Conservation (phyloP, 2,797 vertebrate genomes). For the Phalanger gymnotis region DNA sequence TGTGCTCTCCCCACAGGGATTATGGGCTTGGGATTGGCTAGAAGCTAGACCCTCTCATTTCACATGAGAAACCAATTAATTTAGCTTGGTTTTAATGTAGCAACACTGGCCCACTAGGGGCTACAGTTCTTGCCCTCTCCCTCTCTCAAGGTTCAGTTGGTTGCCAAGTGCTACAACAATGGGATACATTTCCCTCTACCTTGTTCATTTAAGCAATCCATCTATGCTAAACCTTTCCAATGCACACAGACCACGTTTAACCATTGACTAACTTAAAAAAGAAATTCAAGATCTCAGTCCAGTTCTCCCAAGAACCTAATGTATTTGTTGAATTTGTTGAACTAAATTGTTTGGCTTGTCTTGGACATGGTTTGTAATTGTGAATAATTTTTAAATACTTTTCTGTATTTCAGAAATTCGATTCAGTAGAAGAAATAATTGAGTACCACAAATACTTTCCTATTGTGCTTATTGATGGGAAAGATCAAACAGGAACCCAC, state of each 20-base stretch:
- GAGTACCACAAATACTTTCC: conserved; percentile 91
- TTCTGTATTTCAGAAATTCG: conserved; percentile 87
- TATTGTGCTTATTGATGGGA: conserved; percentile 90
- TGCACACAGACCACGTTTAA: background rate
- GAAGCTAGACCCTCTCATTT: background rate
- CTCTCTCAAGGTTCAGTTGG: background rate
- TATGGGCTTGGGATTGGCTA: background rate
- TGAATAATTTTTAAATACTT: conserved; percentile 11
- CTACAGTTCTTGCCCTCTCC: background rate
- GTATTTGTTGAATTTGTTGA: background rate
- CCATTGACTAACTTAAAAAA: background rate
- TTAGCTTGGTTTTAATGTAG: background rate
- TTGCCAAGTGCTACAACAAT: background rate
- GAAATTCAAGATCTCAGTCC: background rate
- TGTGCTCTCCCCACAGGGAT: background rate
- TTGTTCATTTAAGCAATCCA: background rate
- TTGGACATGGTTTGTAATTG: background rate
- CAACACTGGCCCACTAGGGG: background rate
- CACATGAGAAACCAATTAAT: background rate
- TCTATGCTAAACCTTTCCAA: background rate
- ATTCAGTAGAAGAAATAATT: conserved; percentile 91
- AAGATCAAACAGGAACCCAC: conserved; percentile 78
- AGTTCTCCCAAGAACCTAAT: background rate
- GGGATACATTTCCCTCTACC: background rate
- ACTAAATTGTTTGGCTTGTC: background rate